Base-by-base conservation (phyloP, 1,140 invertebrate species). In the Scaptomyza montana region DNA sequence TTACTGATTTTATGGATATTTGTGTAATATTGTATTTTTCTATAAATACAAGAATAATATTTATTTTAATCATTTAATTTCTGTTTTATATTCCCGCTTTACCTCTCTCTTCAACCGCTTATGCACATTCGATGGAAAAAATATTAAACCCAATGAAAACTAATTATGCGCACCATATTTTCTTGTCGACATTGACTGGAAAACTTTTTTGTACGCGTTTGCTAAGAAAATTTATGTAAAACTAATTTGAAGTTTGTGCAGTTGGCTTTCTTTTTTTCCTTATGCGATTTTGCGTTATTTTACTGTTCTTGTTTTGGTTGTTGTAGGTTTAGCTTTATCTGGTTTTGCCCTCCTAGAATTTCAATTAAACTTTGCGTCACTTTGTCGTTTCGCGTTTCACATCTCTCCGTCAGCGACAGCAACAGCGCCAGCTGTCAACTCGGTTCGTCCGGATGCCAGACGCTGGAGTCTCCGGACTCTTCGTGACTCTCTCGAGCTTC, bases 351-450 rank as follows among this genome's bases (percentile, higher is more conserved):
- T 81, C 67, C 70, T 78, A 76, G 82, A 86, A 82, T 86, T 86
- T 86, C 82, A 86, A 87, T 86, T 87, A 86, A 86, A 87, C 78
- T 86, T 86, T 75, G 74, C 81, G 66, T 80, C 81, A 86, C 62
- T 86, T 86, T 80, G 81, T 86, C 82, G 76, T 74, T 64, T 59
- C 56, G 79, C 60, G 65, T 36, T 50, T 56, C 61, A 61, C 59
- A 70, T 70, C 65, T 21, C 46, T 61, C 16, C 46, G 12, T 33
- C 72, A 75, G 62, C 56, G 53, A 28, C 66, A 68, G 61, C 56
- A 49, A 28, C 63, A 68, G 56, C 73, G 61, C 74, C 82, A 86
- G 81, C 82, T 85, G 81, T 85, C 81, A 85, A 71, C 81, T 56
- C 41, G 57, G 33, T 9, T 25, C 9, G 41, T n/a, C 45, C n/a